Evolutionary conservation across 2,113 vertebrate species (phyloP).

Genomic region (Podiceps cristatus): DNA sequence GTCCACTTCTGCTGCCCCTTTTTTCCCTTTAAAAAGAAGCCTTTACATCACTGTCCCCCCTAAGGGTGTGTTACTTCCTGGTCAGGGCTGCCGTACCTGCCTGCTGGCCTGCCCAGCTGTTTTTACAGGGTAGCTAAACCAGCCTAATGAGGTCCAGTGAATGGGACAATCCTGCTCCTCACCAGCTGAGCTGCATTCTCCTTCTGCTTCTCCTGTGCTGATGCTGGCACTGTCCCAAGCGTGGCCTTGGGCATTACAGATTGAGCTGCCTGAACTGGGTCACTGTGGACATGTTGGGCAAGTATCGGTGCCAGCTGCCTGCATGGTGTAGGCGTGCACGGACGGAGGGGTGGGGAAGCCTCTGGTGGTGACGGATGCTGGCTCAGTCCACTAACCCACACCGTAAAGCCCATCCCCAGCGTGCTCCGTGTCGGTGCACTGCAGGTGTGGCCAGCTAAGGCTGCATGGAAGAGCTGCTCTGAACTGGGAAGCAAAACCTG

Average conservation of each 20-base stretch:
- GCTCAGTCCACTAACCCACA: rapidly evolving
- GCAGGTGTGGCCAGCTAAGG: background rate
- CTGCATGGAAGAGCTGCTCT: background rate
- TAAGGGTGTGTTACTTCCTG: background rate
- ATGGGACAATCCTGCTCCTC: background rate
- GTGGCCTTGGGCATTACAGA: background rate
- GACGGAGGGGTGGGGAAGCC: background rate
- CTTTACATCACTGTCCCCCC: background rate
- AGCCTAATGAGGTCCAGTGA: background rate
- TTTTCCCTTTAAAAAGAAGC: background rate
- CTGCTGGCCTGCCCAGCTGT: rapidly evolving
- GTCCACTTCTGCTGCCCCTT: background rate
- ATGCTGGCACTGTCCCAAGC: rapidly evolving
- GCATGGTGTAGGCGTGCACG: rapidly evolving
- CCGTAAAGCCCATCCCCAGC: rapidly evolving
- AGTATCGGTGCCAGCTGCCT: background rate
- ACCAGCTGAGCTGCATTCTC: background rate
- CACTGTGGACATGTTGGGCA: background rate
- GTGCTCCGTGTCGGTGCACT: background rate
- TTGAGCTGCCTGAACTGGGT: background rate
- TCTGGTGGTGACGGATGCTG: background rate
- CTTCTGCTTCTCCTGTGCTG: background rate
- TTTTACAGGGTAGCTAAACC: background rate
- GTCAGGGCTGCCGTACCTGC: background rate
- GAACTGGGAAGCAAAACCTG: background rate